Conservation (phyloP, 2,888 invertebrate species). For the Calliphora vomitoria region DNA sequence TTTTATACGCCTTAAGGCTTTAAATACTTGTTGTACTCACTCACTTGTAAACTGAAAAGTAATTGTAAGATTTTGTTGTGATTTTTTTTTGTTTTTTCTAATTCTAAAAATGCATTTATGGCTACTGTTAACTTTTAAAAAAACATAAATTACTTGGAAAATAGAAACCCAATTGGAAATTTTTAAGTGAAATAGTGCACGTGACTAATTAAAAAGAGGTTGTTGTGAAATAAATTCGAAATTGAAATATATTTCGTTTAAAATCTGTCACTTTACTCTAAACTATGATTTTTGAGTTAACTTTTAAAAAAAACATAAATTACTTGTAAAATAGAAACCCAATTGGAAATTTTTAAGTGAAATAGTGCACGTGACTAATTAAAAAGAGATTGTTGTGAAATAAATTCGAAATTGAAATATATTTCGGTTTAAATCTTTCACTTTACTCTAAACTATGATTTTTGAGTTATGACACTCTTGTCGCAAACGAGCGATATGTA, state of each 20-base stretch:
- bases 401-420: too few relatives aligned
- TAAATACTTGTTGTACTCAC: conserved; percentile 1
- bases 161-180: conserved; percentile 23
- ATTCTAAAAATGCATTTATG: conserved; percentile 49
- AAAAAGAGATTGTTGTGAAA: neutral
- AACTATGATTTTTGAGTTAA: too few relatives aligned
- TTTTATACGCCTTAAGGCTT: conserved; percentile 66
- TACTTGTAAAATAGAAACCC: neutral
- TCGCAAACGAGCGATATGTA: too few relatives aligned
- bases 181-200: neutral
- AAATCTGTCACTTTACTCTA: too few relatives aligned
- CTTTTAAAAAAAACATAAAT: conserved; percentile 41
- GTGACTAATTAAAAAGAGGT: neutral
- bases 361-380: neutral
- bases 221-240: too few relatives aligned
- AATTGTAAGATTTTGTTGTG: conserved; percentile 52
- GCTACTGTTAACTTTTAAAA: conserved; percentile 56
- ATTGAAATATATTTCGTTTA: too few relatives aligned
- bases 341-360: conserved; percentile 8
- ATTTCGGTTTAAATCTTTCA: too few relatives aligned
- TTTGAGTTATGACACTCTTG: too few relatives aligned
- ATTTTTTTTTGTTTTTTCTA: conserved; percentile 50
- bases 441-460: too few relatives aligned
- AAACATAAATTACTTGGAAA: conserved; percentile 22
- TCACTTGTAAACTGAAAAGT: conserved; percentile 43